A percentile compares a stretch with the other conserved stretches of the same genome.
Conservation (phyloP, 1,140 invertebrate species). For the Thalassaphorura encarpata region DNA sequence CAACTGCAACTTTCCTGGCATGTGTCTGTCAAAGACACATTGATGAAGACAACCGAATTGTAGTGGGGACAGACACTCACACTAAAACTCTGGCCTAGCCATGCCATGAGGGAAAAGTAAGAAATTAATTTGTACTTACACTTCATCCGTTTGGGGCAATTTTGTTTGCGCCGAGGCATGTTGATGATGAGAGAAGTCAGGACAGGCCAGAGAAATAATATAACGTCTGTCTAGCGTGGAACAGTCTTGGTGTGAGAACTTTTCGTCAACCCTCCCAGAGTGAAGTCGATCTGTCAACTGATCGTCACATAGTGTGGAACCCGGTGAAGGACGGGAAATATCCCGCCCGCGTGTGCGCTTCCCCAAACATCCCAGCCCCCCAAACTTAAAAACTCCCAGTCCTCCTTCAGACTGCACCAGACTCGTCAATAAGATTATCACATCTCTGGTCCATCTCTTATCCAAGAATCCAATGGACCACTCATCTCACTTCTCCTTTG, state of each 20-base stretch:
- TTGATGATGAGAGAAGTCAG: not conserved
- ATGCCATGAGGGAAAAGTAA: conserved; percentile 4
- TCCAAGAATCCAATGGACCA: too few relatives aligned
- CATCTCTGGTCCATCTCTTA: too few relatives aligned
- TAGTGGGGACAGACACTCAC: too few relatives aligned
- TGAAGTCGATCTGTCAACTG: conserved; percentile 33
- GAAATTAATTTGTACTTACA: conserved; percentile 42
- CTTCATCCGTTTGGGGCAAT: conserved; percentile 53
- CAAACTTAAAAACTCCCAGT: conserved; percentile 8
- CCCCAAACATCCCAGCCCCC: conserved; percentile 11
- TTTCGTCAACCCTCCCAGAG: conserved; percentile 22
- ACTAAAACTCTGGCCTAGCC: too few relatives aligned
- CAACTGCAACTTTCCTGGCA: conserved; percentile 23
- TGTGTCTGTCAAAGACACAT: conserved; percentile 30
- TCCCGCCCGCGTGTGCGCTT: conserved; percentile 25
- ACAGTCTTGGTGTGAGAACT: too few relatives aligned
- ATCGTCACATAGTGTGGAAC: conserved; percentile 31
- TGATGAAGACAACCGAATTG: too few relatives aligned
- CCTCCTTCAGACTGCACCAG: not conserved
- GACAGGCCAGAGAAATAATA: not conserved
- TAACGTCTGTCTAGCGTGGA: not conserved
- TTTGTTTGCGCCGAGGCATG: conserved; percentile 52
- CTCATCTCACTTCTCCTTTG: too few relatives aligned
- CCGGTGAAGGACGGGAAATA: conserved; percentile 31
- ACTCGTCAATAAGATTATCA: conserved; percentile 16